Evolutionary conservation across 2,888 invertebrate species (phyloP).

Genomic region (Scaptomyza parva): DNA sequence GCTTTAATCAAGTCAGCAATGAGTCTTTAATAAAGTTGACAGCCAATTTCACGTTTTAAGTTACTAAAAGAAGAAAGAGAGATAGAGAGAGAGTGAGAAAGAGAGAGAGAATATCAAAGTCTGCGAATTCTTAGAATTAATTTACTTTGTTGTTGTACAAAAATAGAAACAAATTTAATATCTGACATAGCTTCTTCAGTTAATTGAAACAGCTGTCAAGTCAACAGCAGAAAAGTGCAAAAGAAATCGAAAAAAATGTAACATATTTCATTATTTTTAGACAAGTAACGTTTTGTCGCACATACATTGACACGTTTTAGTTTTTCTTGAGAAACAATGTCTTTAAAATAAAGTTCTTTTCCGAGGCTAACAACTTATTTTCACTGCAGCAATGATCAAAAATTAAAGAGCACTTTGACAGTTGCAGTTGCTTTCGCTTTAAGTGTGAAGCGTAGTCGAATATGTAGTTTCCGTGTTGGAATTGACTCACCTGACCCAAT

Average conservation of each 20-base stretch:
- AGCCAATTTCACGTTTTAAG: neutral
- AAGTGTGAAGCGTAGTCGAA: conserved; percentile 32
- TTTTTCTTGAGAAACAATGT: conserved; percentile 31
- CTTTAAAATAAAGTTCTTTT: conserved; percentile 7
- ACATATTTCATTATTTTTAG: conserved; percentile 18
- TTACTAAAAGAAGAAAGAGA: neutral
- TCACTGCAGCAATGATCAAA: conserved; percentile 51
- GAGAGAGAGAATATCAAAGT: neutral
- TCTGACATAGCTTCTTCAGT: neutral
- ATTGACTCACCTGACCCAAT: conserved; percentile 2
- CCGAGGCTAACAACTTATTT: conserved; percentile 12
- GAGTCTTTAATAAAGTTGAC: conserved; percentile 28
- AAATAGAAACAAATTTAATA: neutral
- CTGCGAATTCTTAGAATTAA: neutral
- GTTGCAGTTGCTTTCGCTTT: conserved; percentile 15
- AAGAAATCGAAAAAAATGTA: conserved; percentile 19
- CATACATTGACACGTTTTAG: conserved; percentile 61
- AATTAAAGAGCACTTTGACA: conserved; percentile 50
- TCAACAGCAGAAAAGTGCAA: conserved; percentile 4
- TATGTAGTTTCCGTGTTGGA: neutral
- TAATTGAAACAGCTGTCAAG: conserved; percentile 16
- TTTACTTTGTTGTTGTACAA: neutral
- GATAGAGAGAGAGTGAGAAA: neutral
- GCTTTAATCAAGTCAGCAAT: conserved; percentile 37
- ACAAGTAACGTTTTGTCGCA: conserved; percentile 35